These are phyloP conservation scores for Tichodroma muraria DNA, from an alignment of 2,113 vertebrate genomes.

Conservation along the genomic window DNA sequence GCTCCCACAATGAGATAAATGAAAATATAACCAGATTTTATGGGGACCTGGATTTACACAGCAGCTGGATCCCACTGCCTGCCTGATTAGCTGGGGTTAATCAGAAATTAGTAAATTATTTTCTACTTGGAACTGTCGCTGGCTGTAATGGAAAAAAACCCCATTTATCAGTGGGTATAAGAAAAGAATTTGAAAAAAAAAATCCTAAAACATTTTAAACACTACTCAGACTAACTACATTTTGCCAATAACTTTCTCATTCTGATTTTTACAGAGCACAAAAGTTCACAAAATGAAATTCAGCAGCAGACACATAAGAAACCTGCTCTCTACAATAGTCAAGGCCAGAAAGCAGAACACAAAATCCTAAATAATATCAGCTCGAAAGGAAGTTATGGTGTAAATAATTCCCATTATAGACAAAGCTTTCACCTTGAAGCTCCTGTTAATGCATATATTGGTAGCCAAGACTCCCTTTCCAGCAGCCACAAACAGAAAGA, in stretches of 20 bases:
- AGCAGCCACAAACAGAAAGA: background rate
- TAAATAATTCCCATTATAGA: background rate
- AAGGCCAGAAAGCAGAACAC: background rate
- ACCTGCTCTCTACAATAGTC: background rate
- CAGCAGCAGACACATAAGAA: background rate
- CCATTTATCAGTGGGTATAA: background rate
- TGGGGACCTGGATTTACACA: background rate
- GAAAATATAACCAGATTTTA: background rate
- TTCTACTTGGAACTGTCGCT: background rate
- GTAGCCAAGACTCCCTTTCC: background rate
- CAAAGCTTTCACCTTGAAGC: background rate
- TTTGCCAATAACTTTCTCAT: background rate
- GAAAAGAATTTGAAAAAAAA: background rate
- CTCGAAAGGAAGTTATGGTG: background rate
- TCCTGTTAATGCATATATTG: background rate
- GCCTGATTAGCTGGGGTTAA: background rate
- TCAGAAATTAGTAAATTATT: background rate
- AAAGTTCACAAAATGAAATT: background rate
- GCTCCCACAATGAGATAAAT: background rate
- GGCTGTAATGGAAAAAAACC: background rate
- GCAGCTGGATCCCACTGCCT: background rate
- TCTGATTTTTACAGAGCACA: background rate
- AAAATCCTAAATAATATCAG: background rate
- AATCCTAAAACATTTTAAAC: background rate
- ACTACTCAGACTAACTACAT: background rate